Base-by-base conservation (phyloP, 92 coral and sea anemone species). In the Paramuricea clavata region DNA sequence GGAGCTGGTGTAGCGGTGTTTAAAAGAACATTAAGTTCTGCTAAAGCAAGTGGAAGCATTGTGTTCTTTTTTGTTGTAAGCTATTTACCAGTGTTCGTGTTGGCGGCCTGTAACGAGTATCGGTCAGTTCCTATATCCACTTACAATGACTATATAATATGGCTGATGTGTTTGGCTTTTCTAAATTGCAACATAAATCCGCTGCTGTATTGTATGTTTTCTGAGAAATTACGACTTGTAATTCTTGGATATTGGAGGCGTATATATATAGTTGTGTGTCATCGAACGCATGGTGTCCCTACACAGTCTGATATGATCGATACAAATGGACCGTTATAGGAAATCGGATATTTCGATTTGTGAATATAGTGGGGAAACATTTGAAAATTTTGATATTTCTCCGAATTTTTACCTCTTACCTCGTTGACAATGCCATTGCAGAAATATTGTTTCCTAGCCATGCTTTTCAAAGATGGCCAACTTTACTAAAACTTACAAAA, bases 81-180 rank as follows among this genome's bases (percentile, higher is more conserved):
- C 28, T 76, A 76, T 31, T 25, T 76, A 43, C 82, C 82, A 12
- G 28, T 74, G 10, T 74, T 21, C 11, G 62, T 25, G 0, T 23
- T 21, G 31, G 62, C 34, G 3, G 21, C 33, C 21, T 43, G 19
- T 7, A 43, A 25, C 15, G 60, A 74, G 39, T 3, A 19, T 13
- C 49, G 39, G 7, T 54, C 62, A 2, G 62, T 54, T 54, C 62
- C 62, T 19, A 19, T 21, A 21, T 54, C 62, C 2, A 54, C 11
- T 7, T 54, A 19, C 62, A 54, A 54, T 21, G 62, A 54, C 26
- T 9, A 54, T 13, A 8, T 49, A 2, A 21, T 50, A 12, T 54
- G 64, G 65, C 36, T 32, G 36, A 19, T 76, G 28, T 76, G 65
- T 23, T 76, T 50, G 65, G 12, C 39, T 76, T 76, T 76, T 25